Evolutionary conservation across 2,797 vertebrate genomes (phyloP), one percentile per base, ranked within the genome.

Genomic region (Ptychobarbus kaznakovi): DNA sequence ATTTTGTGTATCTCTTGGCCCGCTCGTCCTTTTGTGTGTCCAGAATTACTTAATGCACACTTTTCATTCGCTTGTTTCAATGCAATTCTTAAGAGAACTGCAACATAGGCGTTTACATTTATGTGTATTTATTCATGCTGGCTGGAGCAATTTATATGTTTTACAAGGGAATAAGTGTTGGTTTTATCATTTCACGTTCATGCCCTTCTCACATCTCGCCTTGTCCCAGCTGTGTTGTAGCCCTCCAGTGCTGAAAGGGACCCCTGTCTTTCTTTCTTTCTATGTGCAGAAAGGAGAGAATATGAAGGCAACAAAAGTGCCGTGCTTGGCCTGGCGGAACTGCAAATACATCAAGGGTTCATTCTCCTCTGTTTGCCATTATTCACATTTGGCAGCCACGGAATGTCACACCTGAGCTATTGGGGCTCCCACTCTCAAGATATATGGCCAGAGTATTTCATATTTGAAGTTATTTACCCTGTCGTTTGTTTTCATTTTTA

Each of bases 401-500:
- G 85, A 89, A 91, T 92, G 90, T 92, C 91, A 89, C 92, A 94
- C 92, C 93, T 94, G 93, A 93, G 93, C 91, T 91, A 86, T 65
- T 76, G 78, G 66, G 72, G 87, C 87, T 89, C 87, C 89, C 90
- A 89, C 89, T 86, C 81, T 89, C 80, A 90, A 93, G 93, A 94
- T 93, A 90, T 92, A 93, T 91, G 90, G 89, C 86, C 70, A 32
- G 73, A 73, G 72, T 88, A 82, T 92, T 94, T 93, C 92, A 93
- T 90, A 93, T 94, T 90, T 93, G 86, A 92, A 91, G 91, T 92
- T 93, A 92, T 94, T 94, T 90, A 92, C 92, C 81, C 90, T 58
- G 9, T 93, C 91, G 68, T 95, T 94, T 94, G 92, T 94, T 95
- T 93, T 94, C 93, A 93, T 93, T 92, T 92, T 90, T 92, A 74